Conservation (phyloP, 64 coral and sea anemone species). For the Exaiptasia diaphana region DNA sequence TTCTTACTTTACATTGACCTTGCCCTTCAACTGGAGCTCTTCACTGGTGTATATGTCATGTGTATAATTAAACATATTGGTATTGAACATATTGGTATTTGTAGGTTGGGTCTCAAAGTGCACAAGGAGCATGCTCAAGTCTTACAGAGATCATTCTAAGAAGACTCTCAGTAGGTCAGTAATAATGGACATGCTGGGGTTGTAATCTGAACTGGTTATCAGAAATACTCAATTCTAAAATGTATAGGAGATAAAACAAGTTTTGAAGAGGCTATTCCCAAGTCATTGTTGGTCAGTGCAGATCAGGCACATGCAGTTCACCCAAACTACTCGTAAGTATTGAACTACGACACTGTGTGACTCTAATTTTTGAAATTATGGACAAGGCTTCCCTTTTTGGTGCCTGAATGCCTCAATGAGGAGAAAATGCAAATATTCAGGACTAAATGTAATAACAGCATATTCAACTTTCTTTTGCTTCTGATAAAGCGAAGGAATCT, state of each 20-base stretch:
- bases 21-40: no score
- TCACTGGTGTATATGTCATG: no score
- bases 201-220: no score
- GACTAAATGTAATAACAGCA: neutral
- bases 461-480: no score
- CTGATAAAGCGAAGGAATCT: no score
- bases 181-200: no score
- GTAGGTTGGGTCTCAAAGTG: slow-evolving; percentile 92
- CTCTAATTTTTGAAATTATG: neutral
- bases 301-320: slow-evolving; percentile 91
- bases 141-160: slow-evolving; percentile 85
- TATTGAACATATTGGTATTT: neutral
- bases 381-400: neutral
- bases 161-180: slow-evolving; percentile 65
- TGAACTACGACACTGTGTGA: neutral
- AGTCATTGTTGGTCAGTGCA: slow-evolving; percentile 90
- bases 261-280: slow-evolving; percentile 89
- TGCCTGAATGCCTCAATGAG: no score
- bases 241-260: slow-evolving; percentile 50
- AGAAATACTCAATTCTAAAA: neutral
- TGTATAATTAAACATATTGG: no score
- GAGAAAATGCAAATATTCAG: neutral
- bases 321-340: slow-evolving; percentile 84
- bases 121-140: slow-evolving; percentile 81
- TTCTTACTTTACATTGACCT: no score